Evolutionary conservation across 2,797 vertebrate genomes (phyloP).

Genomic region (Decapterus maruadsi): DNA sequence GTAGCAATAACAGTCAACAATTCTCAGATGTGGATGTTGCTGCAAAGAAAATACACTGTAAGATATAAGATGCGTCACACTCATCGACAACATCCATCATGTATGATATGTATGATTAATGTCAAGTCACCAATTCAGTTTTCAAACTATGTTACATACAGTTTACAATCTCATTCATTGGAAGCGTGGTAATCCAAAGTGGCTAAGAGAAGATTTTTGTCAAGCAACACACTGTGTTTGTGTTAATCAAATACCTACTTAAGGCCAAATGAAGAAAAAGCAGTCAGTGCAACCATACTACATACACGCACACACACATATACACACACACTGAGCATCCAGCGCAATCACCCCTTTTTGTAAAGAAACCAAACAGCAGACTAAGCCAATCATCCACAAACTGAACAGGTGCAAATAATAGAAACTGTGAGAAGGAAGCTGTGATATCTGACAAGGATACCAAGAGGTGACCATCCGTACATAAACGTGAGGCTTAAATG

Average conservation of each 20-base stretch:
- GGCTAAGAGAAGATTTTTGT: neutral
- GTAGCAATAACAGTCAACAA: too few species aligned
- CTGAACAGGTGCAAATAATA: constrained; percentile 10
- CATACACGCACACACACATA: neutral
- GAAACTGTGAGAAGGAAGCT: neutral
- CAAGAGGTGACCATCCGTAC: neutral
- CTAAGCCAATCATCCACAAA: constrained; percentile 21
- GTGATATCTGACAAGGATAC: neutral
- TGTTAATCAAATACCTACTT: neutral
- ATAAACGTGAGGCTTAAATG: neutral
- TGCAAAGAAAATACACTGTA: too few species aligned
- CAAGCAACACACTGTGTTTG: neutral
- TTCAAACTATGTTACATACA: too few species aligned
- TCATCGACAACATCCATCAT: too few species aligned
- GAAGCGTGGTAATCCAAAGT: neutral
- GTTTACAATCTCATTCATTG: neutral
- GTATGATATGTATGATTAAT: too few species aligned
- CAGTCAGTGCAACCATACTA: neutral
- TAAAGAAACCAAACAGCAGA: constrained; percentile 13
- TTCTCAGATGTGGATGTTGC: too few species aligned
- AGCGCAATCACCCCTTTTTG: constrained; percentile 42
- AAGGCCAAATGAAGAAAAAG: constrained; percentile 1
- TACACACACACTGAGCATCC: neutral
- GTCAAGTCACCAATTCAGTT: too few species aligned
- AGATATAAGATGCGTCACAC: too few species aligned